Base-by-base conservation (phyloP, 2,797 vertebrate genomes). In the Falco peregrinus region DNA sequence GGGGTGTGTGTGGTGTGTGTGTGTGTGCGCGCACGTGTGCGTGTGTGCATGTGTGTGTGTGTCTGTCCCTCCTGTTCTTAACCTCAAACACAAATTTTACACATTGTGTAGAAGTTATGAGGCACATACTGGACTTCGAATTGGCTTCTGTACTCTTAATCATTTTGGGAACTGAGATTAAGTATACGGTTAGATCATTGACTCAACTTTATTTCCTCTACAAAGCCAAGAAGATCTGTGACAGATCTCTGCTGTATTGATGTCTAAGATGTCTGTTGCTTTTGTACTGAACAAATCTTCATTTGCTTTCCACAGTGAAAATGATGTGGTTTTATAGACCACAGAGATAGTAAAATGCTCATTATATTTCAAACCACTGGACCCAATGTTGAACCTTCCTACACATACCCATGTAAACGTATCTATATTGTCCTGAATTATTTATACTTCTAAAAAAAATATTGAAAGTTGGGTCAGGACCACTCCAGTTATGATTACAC, bases 101-200 rank as follows among this genome's bases (percentile, higher is more conserved):
- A 19, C 14, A 14, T 61, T 80, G 6, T 57, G 2, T 70, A 73
- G 57, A 56, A 84, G 10, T n/a, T 68, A 8, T 79, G 56, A 89
- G 56, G n/a, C 35, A 91, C 77, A 13, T 81, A 59, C 48, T 80
- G 29, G 41, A 64, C 8, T 74, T 77, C 41, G 12, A 80, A 93
- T 67, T 87, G 24, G 13, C 45, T 87, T 95, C 88, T 59, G 14
- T 50, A 56, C 19, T 77, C 45, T 35, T 64, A 60, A 48, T 57
- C 25, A 65, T 97, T 73, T 78, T 8, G 84, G 54, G 59, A 90
- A 76, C 67, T 90, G 51, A 96, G 87, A 96, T 95, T 88, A 96
- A 85, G 73, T 71, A 81, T 93, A 84, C 64, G n/a, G 29, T 74
- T 78, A 84, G 8, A 48, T 64, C 18, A 63, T 35, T 26, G 21